phyloP scores from a whole-genome alignment of 2,888 invertebrate species.

The Atherix ibis region DNA sequence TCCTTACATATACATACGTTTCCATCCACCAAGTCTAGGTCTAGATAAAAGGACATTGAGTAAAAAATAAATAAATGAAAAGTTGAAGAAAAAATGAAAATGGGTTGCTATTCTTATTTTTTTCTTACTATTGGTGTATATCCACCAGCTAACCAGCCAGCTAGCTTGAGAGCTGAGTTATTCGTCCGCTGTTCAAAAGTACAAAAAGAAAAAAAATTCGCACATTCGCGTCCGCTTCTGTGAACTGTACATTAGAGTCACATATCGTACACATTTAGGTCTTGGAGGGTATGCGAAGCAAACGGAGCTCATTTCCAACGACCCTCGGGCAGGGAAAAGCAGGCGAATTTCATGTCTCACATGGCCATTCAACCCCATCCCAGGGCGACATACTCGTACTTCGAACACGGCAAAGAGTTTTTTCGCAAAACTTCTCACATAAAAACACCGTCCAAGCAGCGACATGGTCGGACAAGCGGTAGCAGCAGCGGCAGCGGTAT shows the following conservation, averaged over 20 bases:
- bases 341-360: constrained; percentile 11
- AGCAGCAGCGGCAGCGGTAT: too few relatives aligned
- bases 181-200: background rate
- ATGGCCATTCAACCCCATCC: constrained; percentile 11
- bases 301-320: constrained; percentile 5
- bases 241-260: background rate
- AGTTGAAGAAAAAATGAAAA: too few relatives aligned
- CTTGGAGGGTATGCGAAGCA: constrained; percentile 4
- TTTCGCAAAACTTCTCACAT: background rate
- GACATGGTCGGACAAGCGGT: too few relatives aligned
- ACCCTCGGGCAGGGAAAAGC: constrained; percentile 4
- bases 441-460: too few relatives aligned
- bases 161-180: too few relatives aligned
- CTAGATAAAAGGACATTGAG: background rate
- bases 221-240: constrained; percentile 7
- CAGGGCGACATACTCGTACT: constrained; percentile 3
- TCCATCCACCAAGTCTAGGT: background rate
- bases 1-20: background rate
- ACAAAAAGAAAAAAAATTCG: constrained; percentile 1
- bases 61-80: too few relatives aligned
- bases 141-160: too few relatives aligned
- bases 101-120: too few relatives aligned
- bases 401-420: too few relatives aligned
- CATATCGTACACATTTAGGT: background rate
- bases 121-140: too few relatives aligned